Evolutionary conservation across 2,888 invertebrate genomes (phyloP).

Genomic region (Dendrolimus pini): DNA sequence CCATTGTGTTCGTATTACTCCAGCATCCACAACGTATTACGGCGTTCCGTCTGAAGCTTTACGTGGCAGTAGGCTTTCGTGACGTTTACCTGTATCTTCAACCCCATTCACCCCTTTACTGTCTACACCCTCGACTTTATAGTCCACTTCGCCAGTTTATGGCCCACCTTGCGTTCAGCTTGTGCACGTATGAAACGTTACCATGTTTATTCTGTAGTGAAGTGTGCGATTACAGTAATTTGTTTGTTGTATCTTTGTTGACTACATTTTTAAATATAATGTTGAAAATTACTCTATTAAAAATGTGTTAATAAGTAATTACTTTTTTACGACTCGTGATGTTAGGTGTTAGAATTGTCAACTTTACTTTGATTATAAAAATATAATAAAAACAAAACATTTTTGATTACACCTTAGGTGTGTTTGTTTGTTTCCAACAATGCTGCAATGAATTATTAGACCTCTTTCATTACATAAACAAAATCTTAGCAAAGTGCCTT

Average conservation of each 20-base stretch:
- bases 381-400: no score
- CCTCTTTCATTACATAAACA: no score
- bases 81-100: slow-evolving; percentile 25
- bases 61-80: slow-evolving; percentile 37
- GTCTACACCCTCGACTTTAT: slow-evolving; percentile 31
- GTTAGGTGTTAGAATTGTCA: no score
- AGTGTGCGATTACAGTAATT: not conserved
- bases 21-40: slow-evolving; percentile 23
- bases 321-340: no score
- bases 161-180: slow-evolving; percentile 37
- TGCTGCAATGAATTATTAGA: no score
- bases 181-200: slow-evolving; percentile 9
- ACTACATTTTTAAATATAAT: not conserved
- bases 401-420: no score
- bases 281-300: no score
- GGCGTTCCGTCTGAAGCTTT: slow-evolving; percentile 31
- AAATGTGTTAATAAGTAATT: no score
- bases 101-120: slow-evolving; percentile 26
- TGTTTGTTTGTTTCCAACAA: no score
- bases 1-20: slow-evolving; percentile 52
- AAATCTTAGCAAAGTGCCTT: no score
- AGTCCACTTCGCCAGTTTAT: slow-evolving; percentile 38
- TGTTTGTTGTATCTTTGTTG: not conserved
- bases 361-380: no score
- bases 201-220: not conserved